Evolutionary conservation across 2,888 invertebrate genomes (phyloP).

Genomic region (Galerucella nymphaeae): DNA sequence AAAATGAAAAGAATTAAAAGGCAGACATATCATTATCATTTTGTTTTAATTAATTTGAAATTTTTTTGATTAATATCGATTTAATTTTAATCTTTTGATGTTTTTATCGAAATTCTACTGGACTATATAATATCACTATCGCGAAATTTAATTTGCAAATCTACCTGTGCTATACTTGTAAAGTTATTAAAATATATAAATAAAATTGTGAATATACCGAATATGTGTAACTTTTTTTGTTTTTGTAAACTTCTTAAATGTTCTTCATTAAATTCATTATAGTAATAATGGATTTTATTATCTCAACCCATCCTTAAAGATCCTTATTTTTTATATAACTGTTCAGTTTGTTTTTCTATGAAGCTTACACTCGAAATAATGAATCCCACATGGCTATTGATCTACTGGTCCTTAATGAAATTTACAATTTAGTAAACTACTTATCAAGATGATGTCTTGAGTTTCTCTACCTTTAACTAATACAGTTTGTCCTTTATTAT

Average conservation of each 20-base stretch:
- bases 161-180: slow-evolving; percentile 12
- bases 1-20: background rate
- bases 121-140: background rate
- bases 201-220: slow-evolving; percentile 11
- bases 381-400: too few relatives aligned
- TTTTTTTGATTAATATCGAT: background rate
- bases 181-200: slow-evolving; percentile 4
- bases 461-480: background rate
- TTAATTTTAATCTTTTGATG: background rate
- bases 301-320: background rate
- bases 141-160: slow-evolving; percentile 4
- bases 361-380: too few relatives aligned
- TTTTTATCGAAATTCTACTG: background rate
- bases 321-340: too few relatives aligned
- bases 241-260: slow-evolving; percentile 15
- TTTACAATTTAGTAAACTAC: too few relatives aligned
- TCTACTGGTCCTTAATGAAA: too few relatives aligned
- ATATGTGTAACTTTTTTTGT: slow-evolving; percentile 15
- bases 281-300: slow-evolving; percentile 2
- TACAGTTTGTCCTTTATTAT: background rate
- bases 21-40: background rate
- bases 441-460: background rate
- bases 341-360: too few relatives aligned
- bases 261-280: slow-evolving; percentile 20
- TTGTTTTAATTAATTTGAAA: background rate